phyloP scores from a whole-genome alignment of 2,113 vertebrate genomes.

The Neodon shergylaensis region DNA sequence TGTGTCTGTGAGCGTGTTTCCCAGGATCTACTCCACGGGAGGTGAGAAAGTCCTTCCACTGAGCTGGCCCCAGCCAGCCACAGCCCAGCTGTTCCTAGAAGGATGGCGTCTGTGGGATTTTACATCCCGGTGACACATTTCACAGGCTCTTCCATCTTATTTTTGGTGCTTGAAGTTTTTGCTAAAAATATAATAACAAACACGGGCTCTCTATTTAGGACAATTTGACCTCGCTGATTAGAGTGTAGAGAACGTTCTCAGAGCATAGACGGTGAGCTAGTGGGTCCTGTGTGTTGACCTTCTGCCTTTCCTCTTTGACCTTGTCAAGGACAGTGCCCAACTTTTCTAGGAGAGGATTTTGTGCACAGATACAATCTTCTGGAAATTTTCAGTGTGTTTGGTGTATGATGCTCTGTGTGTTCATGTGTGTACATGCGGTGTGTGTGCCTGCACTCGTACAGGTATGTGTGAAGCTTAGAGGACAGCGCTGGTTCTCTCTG shows the following conservation, averaged over 20 bases:
- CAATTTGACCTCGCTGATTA: neutral
- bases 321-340: neutral
- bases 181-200: neutral
- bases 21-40: constrained; percentile 87
- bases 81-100: neutral
- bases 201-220: neutral
- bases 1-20: constrained; percentile 91
- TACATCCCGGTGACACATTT: neutral
- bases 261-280: neutral
- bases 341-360: neutral
- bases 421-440: neutral
- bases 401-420: neutral
- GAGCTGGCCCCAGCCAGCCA: rapidly evolving
- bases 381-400: neutral
- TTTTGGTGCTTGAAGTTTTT: neutral
- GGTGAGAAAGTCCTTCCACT: constrained; percentile 82
- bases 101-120: neutral
- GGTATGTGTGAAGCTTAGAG: neutral
- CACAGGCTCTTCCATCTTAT: neutral
- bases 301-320: neutral
- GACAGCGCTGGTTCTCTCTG: neutral
- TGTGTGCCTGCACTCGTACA: neutral
- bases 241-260: neutral
- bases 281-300: rapidly evolving
- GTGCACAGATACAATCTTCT: neutral